phyloP scores from a whole-genome alignment of 2,888 invertebrate genomes.

The Nymphalis polychloros region DNA sequence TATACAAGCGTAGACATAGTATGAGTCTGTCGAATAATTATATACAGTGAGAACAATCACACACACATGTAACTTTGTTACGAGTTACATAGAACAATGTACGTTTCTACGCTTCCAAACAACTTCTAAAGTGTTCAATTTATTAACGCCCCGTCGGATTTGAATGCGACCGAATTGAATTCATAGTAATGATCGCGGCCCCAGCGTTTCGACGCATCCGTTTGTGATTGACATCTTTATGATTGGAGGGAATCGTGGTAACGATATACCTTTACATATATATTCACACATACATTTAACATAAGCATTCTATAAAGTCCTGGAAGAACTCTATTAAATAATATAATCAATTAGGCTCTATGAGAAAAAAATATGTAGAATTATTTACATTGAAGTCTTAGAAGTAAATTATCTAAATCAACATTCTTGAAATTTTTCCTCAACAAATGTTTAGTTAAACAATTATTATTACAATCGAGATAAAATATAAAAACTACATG shows the following conservation, averaged over 20 bases:
- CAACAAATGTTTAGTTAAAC: too few relatives aligned
- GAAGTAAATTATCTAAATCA: too few relatives aligned
- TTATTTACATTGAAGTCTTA: too few relatives aligned
- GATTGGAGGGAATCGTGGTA: conserved; percentile 44
- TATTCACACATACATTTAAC: neutral
- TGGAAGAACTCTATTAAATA: too few relatives aligned
- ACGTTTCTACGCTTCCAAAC: conserved; percentile 2
- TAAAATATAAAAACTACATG: too few relatives aligned
- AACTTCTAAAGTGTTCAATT: conserved; percentile 21
- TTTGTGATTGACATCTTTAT: conserved; percentile 71
- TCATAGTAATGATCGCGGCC: conserved; percentile 35
- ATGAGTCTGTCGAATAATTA: too few relatives aligned
- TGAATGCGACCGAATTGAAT: conserved; percentile 35
- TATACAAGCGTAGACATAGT: too few relatives aligned
- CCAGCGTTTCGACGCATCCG: conserved; percentile 54
- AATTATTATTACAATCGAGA: too few relatives aligned
- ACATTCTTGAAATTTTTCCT: too few relatives aligned
- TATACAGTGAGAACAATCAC: too few relatives aligned
- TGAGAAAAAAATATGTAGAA: too few relatives aligned
- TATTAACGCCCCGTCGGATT: conserved; percentile 29
- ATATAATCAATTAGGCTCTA: too few relatives aligned
- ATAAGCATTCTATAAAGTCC: neutral
- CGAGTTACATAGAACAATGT: conserved; percentile 1
- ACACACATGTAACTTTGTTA: neutral
- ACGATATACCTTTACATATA: conserved; percentile 15